Base-by-base conservation (phyloP, 2,113 vertebrate species). In the Tachuris rubrigastra region DNA sequence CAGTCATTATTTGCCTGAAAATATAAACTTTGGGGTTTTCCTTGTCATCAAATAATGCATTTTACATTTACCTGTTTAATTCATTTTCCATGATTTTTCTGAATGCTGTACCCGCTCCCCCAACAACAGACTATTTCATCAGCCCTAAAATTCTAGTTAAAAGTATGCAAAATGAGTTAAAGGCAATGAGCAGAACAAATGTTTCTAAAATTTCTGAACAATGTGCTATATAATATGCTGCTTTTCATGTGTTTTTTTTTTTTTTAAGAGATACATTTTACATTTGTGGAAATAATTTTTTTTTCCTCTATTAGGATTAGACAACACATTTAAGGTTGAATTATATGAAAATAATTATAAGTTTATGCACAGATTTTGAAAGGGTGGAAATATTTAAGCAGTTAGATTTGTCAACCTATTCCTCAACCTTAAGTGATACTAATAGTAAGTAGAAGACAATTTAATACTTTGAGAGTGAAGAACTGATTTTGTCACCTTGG, bases 261-360 rank as follows among this genome's bases (percentile, higher is more conserved):
- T 52, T 71, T 59, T 7, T 14, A 47, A 77, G 33, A 22, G 10
- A 3, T 56, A 68, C 37, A 27, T 39, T 49, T 69, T 63, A 27
- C 7, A 12, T 67, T 42, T 87, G 13, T 89, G 24, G 25, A 75
- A 78, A 37, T 63, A 2, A 53, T 0, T 0, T 1, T 31, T 78
- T 87, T 90, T 52, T 39, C 8, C 9, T 69, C 8, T 50, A 8
- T 46, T 52, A 58, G 4, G 6, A 8, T 68, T 59, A 67, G 14
- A 8, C 80, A 85, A 73, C 3, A 49, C 7, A 18, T 44, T 75
- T 68, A 23, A 13, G 18, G 4, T 69, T 66, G 5, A 30, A 14
- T 56, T 75, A 19, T 56, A 28, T 30, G 25, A 50, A 91, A 69
- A 56, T 23, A 24, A 37, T 37, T 37, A 8, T 25, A 71, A 19